Evolutionary conservation across 1,140 invertebrate species (phyloP).

Genomic region (Mactra quadrangularis): DNA sequence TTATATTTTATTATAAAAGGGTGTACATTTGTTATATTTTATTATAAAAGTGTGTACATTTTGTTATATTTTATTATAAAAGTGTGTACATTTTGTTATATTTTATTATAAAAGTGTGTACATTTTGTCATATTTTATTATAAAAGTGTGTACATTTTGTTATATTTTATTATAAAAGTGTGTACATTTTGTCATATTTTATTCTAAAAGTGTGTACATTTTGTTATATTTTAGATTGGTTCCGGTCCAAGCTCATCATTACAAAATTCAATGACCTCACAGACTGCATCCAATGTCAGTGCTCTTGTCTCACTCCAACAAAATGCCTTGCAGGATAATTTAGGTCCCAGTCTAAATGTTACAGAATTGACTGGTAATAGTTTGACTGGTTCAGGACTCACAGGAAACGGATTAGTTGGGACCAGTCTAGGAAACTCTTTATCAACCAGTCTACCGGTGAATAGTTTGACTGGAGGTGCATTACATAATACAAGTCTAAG

Average conservation of each 20-base stretch:
- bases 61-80: no score
- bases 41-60: no score
- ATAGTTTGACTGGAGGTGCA: constrained; percentile 48
- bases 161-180: no score
- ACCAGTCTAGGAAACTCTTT: constrained; percentile 49
- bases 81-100: no score
- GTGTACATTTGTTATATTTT: no score
- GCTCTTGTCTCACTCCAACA: constrained; percentile 68
- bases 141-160: no score
- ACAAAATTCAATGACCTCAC: constrained; percentile 63
- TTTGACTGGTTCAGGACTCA: constrained; percentile 39
- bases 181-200: no score
- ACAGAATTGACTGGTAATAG: constrained; percentile 53
- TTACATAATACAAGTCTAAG: constrained; percentile 52
- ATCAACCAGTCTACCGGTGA: constrained; percentile 44
- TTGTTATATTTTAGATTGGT: constrained; percentile 50
- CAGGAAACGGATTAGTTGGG: constrained; percentile 35
- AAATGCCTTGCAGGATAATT: constrained; percentile 33
- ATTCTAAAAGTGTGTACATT: no score
- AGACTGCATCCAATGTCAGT: constrained; percentile 69
- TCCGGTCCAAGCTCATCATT: constrained; percentile 61
- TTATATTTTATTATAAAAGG: no score
- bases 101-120: no score
- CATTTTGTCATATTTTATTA: no score
- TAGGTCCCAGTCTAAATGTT: constrained; percentile 40